Conservation (phyloP, 2,797 vertebrate species). For the Ibycter americanus region DNA sequence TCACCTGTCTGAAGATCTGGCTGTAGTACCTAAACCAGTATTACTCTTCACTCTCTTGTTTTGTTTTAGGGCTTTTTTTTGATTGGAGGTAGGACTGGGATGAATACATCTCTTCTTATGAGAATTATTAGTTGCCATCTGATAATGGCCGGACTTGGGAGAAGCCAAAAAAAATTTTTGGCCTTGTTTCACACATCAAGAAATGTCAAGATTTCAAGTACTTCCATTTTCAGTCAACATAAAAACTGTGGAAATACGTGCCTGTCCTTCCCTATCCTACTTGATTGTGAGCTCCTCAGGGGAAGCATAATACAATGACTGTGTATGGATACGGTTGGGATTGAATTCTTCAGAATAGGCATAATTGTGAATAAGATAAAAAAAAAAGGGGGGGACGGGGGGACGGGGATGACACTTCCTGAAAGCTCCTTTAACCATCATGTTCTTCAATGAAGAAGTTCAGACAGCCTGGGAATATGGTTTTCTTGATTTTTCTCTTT, state of each 20-base stretch:
- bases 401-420: too few species aligned
- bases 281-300: neutral
- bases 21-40: neutral
- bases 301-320: neutral
- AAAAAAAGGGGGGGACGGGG: neutral
- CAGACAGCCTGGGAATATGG: neutral
- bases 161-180: neutral
- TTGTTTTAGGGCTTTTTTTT: too few species aligned
- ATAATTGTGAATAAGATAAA: neutral
- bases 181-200: neutral
- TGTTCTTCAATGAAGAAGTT: neutral
- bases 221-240: neutral
- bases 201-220: neutral
- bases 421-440: neutral
- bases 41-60: neutral
- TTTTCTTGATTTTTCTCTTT: neutral
- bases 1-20: neutral
- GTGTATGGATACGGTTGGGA: neutral
- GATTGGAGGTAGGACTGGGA: too few species aligned
- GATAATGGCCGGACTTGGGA: neutral
- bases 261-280: neutral
- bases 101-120: neutral
- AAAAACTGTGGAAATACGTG: neutral
- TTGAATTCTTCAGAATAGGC: neutral
- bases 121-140: neutral